Percentiles rank a stretch among this genome's conserved stretches.
Conservation (phyloP, 2,888 invertebrate species). For the Bellardia bayeri region DNA sequence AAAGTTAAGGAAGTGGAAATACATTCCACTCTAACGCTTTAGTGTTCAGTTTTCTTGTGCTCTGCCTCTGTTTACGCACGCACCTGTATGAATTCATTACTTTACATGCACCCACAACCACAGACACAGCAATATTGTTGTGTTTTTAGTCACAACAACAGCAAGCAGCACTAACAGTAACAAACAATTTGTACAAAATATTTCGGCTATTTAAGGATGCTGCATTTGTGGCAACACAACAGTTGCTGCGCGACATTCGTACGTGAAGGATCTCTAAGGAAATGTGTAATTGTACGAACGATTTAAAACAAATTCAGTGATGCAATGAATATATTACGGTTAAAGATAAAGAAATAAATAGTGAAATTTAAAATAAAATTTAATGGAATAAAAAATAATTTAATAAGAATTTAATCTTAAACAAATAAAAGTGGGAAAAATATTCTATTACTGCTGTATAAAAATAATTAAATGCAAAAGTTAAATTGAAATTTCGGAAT, state of each 20-base stretch:
- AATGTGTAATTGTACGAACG: background rate
- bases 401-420: conserved; percentile 40
- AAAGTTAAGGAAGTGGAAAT: conserved; percentile 24
- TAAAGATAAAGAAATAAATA: conserved; percentile 72
- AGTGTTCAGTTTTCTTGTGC: background rate
- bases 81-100: conserved; percentile 74
- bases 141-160: conserved; percentile 27
- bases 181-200: conserved; percentile 54
- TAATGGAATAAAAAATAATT: conserved; percentile 33
- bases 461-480: too few relatives aligned
- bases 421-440: conserved; percentile 52
- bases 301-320: conserved; percentile 16
- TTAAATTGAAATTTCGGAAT: too few relatives aligned
- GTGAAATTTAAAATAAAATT: conserved; percentile 38
- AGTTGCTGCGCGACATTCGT: conserved; percentile 82
- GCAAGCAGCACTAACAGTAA: conserved; percentile 35
- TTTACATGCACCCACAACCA: conserved; percentile 9
- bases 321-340: conserved; percentile 28
- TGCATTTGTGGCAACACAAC: conserved; percentile 80
- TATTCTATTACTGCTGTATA: background rate
- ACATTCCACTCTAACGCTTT: conserved; percentile 28
- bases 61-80: conserved; percentile 72
- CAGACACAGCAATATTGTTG: conserved; percentile 30
- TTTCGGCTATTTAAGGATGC: conserved; percentile 82
- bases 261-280: conserved; percentile 75